Percentiles rank a stretch among this genome's conserved stretches.
Conservation (phyloP, 2,113 vertebrate species). For the Cyprinus carpio region DNA sequence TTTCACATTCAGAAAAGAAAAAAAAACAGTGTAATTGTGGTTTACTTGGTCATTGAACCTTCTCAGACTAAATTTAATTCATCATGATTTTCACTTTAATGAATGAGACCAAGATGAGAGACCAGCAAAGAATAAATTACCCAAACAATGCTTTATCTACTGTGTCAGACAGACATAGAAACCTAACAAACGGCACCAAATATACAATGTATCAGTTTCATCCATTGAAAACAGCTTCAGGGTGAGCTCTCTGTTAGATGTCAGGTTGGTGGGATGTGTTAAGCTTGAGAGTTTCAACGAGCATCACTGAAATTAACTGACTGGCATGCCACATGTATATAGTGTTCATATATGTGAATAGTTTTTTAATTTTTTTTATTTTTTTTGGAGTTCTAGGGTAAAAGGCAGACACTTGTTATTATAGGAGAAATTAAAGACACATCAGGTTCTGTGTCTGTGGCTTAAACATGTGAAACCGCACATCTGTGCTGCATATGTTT, state of each 20-base stretch:
- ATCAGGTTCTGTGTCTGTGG: constrained; percentile 54
- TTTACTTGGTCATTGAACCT: neutral
- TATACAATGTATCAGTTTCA: constrained; percentile 37
- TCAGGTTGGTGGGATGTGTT: constrained; percentile 9
- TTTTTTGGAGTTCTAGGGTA: constrained; percentile 42
- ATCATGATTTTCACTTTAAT: constrained; percentile 38
- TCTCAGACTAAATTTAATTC: constrained; percentile 38
- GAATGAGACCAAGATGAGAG: constrained; percentile 34
- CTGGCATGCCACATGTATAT: constrained; percentile 23
- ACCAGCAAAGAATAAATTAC: constrained; percentile 24
- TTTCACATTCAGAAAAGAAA: too few species aligned
- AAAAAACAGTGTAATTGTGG: neutral
- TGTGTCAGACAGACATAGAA: constrained; percentile 39
- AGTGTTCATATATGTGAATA: constrained; percentile 25
- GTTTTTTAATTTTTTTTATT: constrained; percentile 31
- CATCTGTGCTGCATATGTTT: constrained; percentile 59
- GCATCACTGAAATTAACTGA: constrained; percentile 46
- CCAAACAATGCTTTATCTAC: constrained; percentile 55
- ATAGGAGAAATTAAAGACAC: constrained; percentile 45
- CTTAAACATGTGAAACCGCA: constrained; percentile 32
- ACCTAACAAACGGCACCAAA: constrained; percentile 34
- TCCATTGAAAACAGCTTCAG: constrained; percentile 37
- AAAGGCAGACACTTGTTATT: constrained; percentile 53
- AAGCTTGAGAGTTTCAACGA: constrained; percentile 10
- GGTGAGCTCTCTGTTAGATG: constrained; percentile 37